These are phyloP conservation scores for Cyrtodaria siliqua DNA, from an alignment of 2,888 invertebrate species.

Conservation along the genomic window DNA sequence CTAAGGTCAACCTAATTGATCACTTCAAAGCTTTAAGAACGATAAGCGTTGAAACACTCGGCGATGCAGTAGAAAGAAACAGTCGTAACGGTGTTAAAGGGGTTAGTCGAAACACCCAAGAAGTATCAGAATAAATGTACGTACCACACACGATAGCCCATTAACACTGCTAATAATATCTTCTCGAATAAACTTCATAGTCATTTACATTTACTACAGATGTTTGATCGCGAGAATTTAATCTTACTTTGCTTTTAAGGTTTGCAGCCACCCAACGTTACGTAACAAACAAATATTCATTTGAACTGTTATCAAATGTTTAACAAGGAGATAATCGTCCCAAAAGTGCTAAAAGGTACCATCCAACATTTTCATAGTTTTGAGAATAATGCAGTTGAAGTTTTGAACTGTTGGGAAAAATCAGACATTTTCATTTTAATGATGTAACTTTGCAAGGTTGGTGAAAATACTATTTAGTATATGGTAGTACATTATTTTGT, in stretches of 20 bases:
- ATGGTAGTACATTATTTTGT: no score
- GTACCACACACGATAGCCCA: slow-evolving; percentile 40
- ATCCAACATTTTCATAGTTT: no score
- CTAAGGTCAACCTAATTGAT: neutral
- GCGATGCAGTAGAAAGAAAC: slow-evolving; percentile 27
- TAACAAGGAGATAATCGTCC: no score
- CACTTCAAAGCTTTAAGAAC: slow-evolving; percentile 18
- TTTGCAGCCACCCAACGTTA: slow-evolving; percentile 33
- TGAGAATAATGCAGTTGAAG: no score
- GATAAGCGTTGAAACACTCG: slow-evolving; percentile 21
- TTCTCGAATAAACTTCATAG: slow-evolving; percentile 31
- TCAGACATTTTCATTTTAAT: no score
- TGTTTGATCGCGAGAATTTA: slow-evolving; percentile 29
- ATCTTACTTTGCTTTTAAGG: slow-evolving; percentile 17
- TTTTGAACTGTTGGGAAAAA: no score
- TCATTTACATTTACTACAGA: slow-evolving; percentile 15
- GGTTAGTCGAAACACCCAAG: slow-evolving; percentile 32
- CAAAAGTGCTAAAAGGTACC: no score
- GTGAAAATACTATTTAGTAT: no score
- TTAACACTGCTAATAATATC: slow-evolving; percentile 43
- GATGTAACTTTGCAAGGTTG: no score
- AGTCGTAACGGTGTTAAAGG: slow-evolving; percentile 2
- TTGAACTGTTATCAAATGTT: slow-evolving; percentile 13
- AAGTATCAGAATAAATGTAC: slow-evolving; percentile 46
- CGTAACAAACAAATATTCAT: slow-evolving; percentile 21